These are phyloP conservation scores for Myotis daubentonii DNA, from an alignment of 2,797 vertebrate genomes.

Conservation along the genomic window DNA sequence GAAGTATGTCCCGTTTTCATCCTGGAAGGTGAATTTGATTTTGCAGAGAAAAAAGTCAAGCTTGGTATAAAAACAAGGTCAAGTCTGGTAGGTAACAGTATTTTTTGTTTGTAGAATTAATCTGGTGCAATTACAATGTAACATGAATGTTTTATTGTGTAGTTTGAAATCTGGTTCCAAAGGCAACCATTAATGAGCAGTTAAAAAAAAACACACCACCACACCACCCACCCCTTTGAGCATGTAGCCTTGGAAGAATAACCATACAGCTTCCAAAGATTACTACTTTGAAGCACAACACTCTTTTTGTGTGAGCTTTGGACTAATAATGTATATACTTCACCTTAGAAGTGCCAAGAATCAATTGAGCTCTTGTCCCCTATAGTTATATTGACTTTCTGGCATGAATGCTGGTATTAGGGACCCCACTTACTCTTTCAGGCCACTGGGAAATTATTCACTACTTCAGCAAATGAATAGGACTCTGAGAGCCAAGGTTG, in stretches of 20 bases:
- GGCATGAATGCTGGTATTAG: not conserved
- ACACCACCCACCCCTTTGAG: not conserved
- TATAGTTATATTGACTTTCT: not conserved
- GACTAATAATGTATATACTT: conserved; percentile 30
- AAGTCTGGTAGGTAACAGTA: not conserved
- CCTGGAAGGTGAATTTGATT: not conserved
- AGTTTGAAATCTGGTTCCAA: conserved; percentile 50
- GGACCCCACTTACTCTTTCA: not conserved
- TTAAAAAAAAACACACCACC: not conserved
- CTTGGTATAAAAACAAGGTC: not conserved
- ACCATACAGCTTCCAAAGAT: not conserved
- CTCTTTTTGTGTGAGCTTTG: conserved; percentile 33
- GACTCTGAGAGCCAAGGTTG: not conserved
- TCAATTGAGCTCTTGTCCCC: conserved; percentile 26
- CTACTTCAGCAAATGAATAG: not conserved
- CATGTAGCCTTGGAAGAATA: not conserved
- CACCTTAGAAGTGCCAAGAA: conserved; percentile 33
- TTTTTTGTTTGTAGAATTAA: conserved; percentile 35
- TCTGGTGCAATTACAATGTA: not conserved
- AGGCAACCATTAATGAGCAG: not conserved
- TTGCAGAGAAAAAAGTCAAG: conserved; percentile 13
- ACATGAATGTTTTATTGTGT: not conserved
- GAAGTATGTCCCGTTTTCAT: not conserved
- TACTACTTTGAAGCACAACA: conserved; percentile 11
- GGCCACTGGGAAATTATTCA: conserved; percentile 18